Conservation (phyloP, 2,888 invertebrate genomes). For the Perizoma flavofasciatum region DNA sequence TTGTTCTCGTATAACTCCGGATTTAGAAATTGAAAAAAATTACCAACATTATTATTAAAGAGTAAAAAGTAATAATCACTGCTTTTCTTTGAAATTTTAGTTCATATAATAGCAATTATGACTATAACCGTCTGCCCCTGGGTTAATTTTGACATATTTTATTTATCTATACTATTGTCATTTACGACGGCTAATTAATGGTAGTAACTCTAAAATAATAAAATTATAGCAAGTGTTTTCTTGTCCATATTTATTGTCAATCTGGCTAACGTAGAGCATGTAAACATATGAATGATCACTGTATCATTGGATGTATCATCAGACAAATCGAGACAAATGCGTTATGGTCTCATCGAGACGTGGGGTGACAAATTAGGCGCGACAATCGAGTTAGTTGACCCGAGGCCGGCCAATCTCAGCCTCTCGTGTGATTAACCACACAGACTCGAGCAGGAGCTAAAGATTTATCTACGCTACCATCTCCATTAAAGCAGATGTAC, state of each 20-base stretch:
- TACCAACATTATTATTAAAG: neutral
- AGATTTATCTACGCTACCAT: slow-evolving; percentile 30
- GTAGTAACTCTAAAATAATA: no score
- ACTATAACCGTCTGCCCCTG: no score
- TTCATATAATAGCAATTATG: no score
- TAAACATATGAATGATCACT: slow-evolving; percentile 4
- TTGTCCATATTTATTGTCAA: no score
- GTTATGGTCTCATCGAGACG: slow-evolving; percentile 55
- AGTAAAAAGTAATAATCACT: neutral
- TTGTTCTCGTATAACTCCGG: slow-evolving; percentile 58
- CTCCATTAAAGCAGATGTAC: neutral
- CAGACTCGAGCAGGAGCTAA: slow-evolving; percentile 33
- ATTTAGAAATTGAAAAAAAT: slow-evolving; percentile 24
- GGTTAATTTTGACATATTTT: no score
- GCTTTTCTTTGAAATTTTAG: no score
- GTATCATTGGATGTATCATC: slow-evolving; percentile 23
- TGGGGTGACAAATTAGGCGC: slow-evolving; percentile 75
- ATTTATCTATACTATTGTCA: no score
- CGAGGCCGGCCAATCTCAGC: slow-evolving; percentile 59
- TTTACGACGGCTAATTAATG: no score
- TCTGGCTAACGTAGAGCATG: no score
- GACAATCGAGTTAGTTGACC: slow-evolving; percentile 82
- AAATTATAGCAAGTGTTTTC: no score
- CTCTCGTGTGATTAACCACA: slow-evolving; percentile 57
- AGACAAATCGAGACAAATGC: slow-evolving; percentile 50